These are phyloP conservation scores for Colius striatus DNA, from an alignment of 2,113 vertebrate genomes.

Conservation along the genomic window DNA sequence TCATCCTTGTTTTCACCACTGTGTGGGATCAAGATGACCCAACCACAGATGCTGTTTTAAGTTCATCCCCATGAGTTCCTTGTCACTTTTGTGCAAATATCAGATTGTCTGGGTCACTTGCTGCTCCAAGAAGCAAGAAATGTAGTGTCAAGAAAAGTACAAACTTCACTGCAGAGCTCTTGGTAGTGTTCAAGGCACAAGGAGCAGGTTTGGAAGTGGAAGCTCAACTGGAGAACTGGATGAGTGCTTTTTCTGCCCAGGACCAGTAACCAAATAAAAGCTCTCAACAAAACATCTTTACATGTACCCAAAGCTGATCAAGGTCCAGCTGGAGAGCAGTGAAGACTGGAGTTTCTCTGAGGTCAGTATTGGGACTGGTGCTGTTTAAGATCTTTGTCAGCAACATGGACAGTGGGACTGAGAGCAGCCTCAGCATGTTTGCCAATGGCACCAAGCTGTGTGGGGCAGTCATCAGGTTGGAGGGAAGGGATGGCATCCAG, in stretches of 20 bases:
- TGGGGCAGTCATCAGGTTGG: too few relatives aligned
- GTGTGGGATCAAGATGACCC: neutral
- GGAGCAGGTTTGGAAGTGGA: neutral
- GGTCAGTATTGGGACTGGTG: too few relatives aligned
- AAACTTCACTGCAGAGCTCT: neutral
- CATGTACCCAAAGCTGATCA: neutral
- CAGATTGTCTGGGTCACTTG: neutral
- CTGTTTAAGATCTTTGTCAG: too few relatives aligned
- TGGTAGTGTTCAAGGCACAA: neutral
- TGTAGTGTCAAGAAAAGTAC: accelerated
- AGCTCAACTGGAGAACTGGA: neutral
- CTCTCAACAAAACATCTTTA: neutral
- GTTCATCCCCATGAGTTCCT: neutral
- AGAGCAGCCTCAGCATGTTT: too few relatives aligned
- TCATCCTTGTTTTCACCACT: neutral
- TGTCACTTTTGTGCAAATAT: neutral
- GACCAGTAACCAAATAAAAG: neutral
- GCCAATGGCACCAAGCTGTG: too few relatives aligned
- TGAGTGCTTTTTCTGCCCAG: neutral
- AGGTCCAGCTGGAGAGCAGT: neutral
- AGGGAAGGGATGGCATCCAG: too few relatives aligned
- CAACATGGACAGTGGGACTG: too few relatives aligned
- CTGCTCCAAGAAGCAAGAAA: neutral
- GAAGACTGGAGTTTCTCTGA: too few relatives aligned
- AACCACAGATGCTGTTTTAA: neutral